Evolutionary conservation across 2,797 vertebrate species (phyloP).

Genomic region (Apogon hyalosoma): DNA sequence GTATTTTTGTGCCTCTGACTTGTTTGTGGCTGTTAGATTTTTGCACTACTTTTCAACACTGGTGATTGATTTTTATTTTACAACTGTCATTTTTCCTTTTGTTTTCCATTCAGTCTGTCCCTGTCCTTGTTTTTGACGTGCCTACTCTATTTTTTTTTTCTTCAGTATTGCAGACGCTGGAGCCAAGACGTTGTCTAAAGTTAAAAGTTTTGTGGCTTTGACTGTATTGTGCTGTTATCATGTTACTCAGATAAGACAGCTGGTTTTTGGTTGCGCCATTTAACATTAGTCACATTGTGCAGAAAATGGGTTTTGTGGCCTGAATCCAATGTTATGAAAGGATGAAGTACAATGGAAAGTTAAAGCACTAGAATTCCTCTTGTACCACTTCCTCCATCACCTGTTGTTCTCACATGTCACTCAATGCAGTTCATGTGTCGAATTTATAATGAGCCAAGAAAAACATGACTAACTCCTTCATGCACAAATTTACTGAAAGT

Average conservation of each 20-base stretch:
- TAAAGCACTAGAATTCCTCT: constrained; percentile 5
- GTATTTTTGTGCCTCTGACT: too few species aligned
- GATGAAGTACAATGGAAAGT: not conserved
- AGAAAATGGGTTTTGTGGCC: constrained; percentile 29
- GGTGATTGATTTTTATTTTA: too few species aligned
- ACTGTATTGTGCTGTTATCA: constrained; percentile 19
- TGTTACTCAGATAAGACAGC: constrained; percentile 18
- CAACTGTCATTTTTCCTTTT: too few species aligned
- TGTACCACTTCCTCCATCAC: constrained; percentile 3
- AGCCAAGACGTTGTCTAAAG: not conserved
- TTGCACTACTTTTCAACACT: too few species aligned
- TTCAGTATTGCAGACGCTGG: too few species aligned
- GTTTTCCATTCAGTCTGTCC: too few species aligned
- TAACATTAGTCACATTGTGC: constrained; percentile 1
- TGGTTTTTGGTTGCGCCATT: constrained; percentile 23
- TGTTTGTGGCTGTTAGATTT: too few species aligned
- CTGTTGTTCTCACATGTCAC: constrained; percentile 1
- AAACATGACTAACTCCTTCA: not conserved
- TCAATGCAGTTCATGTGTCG: constrained; percentile 4
- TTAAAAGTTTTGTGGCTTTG: constrained; percentile 12
- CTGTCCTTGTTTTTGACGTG: too few species aligned
- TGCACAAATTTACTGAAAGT: too few species aligned
- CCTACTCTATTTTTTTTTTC: too few species aligned
- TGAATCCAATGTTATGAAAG: constrained; percentile 7
- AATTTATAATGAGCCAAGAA: not conserved